Conservation (phyloP, 2,797 vertebrate genomes). For the Gobionotothen gibberifrons region DNA sequence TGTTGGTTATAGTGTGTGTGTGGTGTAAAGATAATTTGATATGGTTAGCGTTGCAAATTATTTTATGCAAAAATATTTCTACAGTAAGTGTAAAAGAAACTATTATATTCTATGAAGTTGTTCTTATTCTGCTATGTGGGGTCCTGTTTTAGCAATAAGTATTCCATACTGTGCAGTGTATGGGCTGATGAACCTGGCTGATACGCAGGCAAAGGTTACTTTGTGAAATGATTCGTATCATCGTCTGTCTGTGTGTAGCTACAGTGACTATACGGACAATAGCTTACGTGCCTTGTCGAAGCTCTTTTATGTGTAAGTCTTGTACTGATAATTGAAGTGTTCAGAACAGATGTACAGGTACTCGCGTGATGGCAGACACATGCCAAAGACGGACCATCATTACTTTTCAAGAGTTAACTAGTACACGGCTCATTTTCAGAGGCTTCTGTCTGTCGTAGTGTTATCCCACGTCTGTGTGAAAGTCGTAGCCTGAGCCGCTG, state of each 20-base stretch:
- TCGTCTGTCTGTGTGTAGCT: slow-evolving; percentile 66
- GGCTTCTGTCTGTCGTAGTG: slow-evolving; percentile 44
- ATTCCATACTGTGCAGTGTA: slow-evolving; percentile 59
- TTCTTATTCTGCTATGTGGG: slow-evolving; percentile 71
- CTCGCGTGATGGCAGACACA: slow-evolving; percentile 41
- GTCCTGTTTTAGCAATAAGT: slow-evolving; percentile 82
- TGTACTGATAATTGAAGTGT: slow-evolving; percentile 55
- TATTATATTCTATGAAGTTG: slow-evolving; percentile 63
- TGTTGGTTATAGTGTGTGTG: slow-evolving; percentile 46
- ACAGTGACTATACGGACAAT: slow-evolving; percentile 56
- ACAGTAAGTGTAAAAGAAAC: slow-evolving; percentile 68
- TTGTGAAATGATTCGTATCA: slow-evolving; percentile 39
- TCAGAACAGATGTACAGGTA: slow-evolving; percentile 39
- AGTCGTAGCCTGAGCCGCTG: slow-evolving; percentile 30
- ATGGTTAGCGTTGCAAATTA: slow-evolving; percentile 62
- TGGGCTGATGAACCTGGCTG: slow-evolving; percentile 50
- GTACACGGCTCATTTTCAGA: slow-evolving; percentile 31
- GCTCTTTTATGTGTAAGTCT: slow-evolving; percentile 68
- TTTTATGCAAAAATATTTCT: slow-evolving; percentile 81
- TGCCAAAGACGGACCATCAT: slow-evolving; percentile 57
- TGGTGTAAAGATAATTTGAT: slow-evolving; percentile 61
- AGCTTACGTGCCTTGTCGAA: slow-evolving; percentile 79
- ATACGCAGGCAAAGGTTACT: slow-evolving; percentile 46
- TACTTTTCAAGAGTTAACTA: neutral
- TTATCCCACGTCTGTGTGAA: slow-evolving; percentile 41